Base-by-base conservation (phyloP, 2,113 vertebrate species). In the Spizaetus ornatus region DNA sequence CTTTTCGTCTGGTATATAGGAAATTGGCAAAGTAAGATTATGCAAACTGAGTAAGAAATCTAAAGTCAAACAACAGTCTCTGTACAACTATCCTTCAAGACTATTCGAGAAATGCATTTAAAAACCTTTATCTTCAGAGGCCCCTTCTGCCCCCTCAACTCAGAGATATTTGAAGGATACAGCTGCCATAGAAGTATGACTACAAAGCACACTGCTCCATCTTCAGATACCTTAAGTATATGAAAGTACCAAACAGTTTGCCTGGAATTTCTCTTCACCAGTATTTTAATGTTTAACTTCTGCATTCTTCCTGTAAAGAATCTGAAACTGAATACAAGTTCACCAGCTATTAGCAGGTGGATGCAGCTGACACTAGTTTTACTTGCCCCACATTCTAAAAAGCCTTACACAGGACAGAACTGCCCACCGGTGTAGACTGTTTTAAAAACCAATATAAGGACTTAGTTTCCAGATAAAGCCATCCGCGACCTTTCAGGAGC, bases 61-160 rank as follows among this genome's bases (percentile, higher is more conserved):
- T 34, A 0, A 74, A 77, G 29, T 34, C 32, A 47, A 72, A 36
- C 32, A 86, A 7, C 1, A 1, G 5, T 2, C 22, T 71, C 43
- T n/a, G 22, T 23, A 23, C 16, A 88, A 29, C 38, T 52, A 34
- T 36, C 6, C 25, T 71, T 78, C 29, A 7, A 77, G 17, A 32
- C 36, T 15, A 80, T 19, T 66, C 8, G 6, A 90, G 43, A 79
- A 21, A 76, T 25, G 32, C 0, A 70, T 45, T 61, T 25, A 5
- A 45, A 88, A 56, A 6, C 4, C 14, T 59, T 16, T 17, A 7
- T 38, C 42, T 86, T 71, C 56, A 65, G 48, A 65, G 61, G 29
- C 15, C 50, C 19, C 22, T 32, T 34, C 29, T 4, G 1, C 13
- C 13, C 45, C 47, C 50, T 3, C 6, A 71, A 45, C 40, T 78